Evolutionary conservation across 1,140 invertebrate species (phyloP).

Genomic region (Cyphomyrmex costatus): DNA sequence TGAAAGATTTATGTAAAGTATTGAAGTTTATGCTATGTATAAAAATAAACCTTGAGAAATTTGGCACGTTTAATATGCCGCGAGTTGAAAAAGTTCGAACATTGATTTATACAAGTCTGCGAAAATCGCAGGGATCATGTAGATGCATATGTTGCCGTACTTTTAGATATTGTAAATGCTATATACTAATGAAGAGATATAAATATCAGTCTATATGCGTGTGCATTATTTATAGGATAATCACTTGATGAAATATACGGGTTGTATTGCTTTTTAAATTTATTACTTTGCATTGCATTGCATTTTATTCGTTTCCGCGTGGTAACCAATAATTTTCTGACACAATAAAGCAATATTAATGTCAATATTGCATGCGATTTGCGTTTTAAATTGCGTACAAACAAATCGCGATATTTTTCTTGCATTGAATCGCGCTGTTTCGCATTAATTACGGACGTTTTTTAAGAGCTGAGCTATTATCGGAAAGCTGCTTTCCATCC

Average conservation of each 20-base stretch:
- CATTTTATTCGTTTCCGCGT: neutral
- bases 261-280: slow-evolving; percentile 15
- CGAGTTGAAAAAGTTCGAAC: too few relatives aligned
- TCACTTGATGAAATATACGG: neutral
- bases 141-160: neutral
- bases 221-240: slow-evolving; percentile 30
- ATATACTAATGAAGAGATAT: slow-evolving; percentile 19
- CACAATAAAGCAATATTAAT: slow-evolving; percentile 27
- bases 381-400: slow-evolving; percentile 32
- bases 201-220: slow-evolving; percentile 27
- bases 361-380: slow-evolving; percentile 25
- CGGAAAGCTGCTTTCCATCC: slow-evolving; percentile 19
- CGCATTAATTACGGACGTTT: slow-evolving; percentile 46
- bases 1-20: too few relatives aligned
- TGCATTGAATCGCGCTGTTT: neutral
- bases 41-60: too few relatives aligned
- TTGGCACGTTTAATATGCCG: too few relatives aligned
- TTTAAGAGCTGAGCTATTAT: slow-evolving; percentile 48
- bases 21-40: too few relatives aligned
- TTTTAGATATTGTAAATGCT: neutral
- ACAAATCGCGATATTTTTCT: slow-evolving; percentile 46
- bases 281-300: slow-evolving; percentile 1
- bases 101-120: too few relatives aligned
- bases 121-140: neutral
- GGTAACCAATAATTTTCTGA: slow-evolving; percentile 21